Evolutionary conservation across 2,797 vertebrate genomes (phyloP).

Genomic region (Brachyrhaphis roseni): DNA sequence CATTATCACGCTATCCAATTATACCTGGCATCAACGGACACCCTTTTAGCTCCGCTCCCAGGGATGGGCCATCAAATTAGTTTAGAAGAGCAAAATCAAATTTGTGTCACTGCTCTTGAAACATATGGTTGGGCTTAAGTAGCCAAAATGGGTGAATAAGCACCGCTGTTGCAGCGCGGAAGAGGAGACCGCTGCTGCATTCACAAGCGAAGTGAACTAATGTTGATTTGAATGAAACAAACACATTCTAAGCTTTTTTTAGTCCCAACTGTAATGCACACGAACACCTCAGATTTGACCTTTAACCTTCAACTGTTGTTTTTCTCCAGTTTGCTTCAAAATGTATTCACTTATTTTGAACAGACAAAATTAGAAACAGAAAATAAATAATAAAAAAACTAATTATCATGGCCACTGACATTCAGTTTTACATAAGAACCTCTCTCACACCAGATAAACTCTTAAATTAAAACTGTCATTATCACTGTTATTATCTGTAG

Average conservation of each 20-base stretch:
- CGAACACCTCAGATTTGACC: not conserved
- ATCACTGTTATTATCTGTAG: too few relatives aligned
- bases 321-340: not conserved
- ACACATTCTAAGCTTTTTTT: not conserved
- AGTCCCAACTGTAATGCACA: not conserved
- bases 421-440: too few relatives aligned
- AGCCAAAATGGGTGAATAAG: slow-evolving; percentile 60
- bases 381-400: too few relatives aligned
- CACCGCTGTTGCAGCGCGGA: slow-evolving; percentile 33
- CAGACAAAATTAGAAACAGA: too few relatives aligned
- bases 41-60: slow-evolving; percentile 66
- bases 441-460: too few relatives aligned
- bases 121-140: slow-evolving; percentile 66
- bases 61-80: slow-evolving; percentile 72
- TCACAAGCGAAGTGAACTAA: slow-evolving; percentile 5
- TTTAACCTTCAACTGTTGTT: not conserved
- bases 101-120: slow-evolving; percentile 71
- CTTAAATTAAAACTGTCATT: too few relatives aligned
- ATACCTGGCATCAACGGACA: slow-evolving; percentile 67
- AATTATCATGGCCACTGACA: too few relatives aligned
- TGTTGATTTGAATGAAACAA: not conserved
- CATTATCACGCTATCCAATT: slow-evolving; percentile 77
- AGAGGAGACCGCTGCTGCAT: slow-evolving; percentile 28
- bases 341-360: not conserved
- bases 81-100: slow-evolving; percentile 73